Evolutionary conservation across 2,888 invertebrate genomes (phyloP).

Genomic region (Euzophera pinguis): DNA sequence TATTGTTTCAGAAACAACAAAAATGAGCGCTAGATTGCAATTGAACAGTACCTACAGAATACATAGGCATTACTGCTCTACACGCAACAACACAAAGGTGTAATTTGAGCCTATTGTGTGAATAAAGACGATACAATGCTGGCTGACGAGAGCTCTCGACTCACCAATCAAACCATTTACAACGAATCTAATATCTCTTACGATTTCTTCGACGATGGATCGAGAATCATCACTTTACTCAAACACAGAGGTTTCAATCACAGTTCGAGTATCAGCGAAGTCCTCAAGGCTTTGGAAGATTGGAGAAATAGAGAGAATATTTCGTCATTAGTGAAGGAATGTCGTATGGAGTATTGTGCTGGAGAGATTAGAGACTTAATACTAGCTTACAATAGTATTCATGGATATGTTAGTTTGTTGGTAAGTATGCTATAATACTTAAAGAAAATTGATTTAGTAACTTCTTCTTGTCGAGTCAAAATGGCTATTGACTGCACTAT

Average conservation of each 20-base stretch:
- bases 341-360: constrained; percentile 77
- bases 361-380: constrained; percentile 81
- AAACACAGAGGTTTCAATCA: constrained; percentile 51
- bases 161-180: constrained; percentile 21
- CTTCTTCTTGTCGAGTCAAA: too few relatives aligned
- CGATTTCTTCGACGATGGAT: constrained; percentile 52
- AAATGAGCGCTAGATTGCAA: neutral
- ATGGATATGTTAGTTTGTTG: constrained; percentile 90
- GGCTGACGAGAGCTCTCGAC: constrained; percentile 49
- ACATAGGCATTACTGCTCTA: neutral
- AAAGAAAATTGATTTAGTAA: too few relatives aligned
- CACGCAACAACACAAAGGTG: neutral
- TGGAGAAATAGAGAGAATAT: constrained; percentile 61
- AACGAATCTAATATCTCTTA: constrained; percentile 38
- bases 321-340: constrained; percentile 54
- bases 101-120: constrained; percentile 32
- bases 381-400: constrained; percentile 83
- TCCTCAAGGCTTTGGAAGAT: constrained; percentile 57
- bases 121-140: constrained; percentile 57
- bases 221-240: constrained; percentile 52
- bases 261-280: constrained; percentile 51
- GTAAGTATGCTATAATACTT: constrained; percentile 69
- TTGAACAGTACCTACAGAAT: neutral
- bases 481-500: too few relatives aligned
- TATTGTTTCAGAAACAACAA: constrained; percentile 2